Base-by-base conservation (phyloP, 1,140 invertebrate genomes). In the Cecropterus lyciades region DNA sequence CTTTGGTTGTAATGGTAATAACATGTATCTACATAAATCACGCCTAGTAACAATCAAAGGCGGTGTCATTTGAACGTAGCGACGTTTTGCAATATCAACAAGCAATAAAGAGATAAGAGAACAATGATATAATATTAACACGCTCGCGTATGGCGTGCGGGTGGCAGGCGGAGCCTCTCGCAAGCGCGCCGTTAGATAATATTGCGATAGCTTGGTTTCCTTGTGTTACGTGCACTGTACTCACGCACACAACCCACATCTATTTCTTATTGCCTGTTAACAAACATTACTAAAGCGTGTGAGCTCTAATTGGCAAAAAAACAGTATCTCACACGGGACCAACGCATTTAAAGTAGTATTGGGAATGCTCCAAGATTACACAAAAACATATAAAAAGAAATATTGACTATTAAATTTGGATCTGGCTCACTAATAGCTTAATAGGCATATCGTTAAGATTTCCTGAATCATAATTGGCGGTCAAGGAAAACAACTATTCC, bases 401-500 rank as follows among this genome's bases (percentile, higher is more conserved):
- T 52, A 16, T 52, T 52, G 52, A 62, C 33, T 30, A 20, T 20
- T 67, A 64, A 40, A 64, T 57, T 52, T 65, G 14, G 66, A 74
- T 69, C 55, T 69, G 48, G 63, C 48, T 76, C 67, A 69, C 63
- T 70, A 62, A 70, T 66, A 75, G 64, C 17, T 66, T 73, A 74
- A 77, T 79, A 78, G 72, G 74, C 63, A 67, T 70, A 72, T 78
- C 70, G 60, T 73, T 57, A 65, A 74, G 60, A 71, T 85, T 85
- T 85, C 79, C 80, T 84, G 78, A 77, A 79, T 76, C 53, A 73
- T 65, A 72, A 66, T 75, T 72, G 75, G 70, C 68, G 80, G 77
- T 88, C 85, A 88, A 85, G 85, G 81, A 84, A 78, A 88, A 80
- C 85, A 72, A 84, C 85, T 80, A 80, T 85, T 90, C 75, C 73